Evolutionary conservation across 2,797 vertebrate species (phyloP).

Genomic region (Rousettus madagascariensis): DNA sequence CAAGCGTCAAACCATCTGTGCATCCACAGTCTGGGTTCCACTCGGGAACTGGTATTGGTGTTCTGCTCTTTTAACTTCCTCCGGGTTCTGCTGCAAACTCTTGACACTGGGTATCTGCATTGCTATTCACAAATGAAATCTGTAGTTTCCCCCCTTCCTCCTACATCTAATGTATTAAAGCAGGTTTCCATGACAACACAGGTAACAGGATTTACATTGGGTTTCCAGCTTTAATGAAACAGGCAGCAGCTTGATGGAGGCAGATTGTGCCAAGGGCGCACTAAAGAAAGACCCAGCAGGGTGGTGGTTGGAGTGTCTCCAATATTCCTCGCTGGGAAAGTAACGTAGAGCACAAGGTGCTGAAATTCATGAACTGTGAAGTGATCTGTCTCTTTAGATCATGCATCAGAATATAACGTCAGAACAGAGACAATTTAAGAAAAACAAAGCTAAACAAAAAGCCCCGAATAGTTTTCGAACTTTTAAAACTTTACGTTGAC

Average conservation of each 20-base stretch:
- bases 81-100: background rate
- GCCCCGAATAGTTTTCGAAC: background rate
- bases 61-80: background rate
- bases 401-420: background rate
- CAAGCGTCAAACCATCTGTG: background rate
- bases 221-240: background rate
- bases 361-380: background rate
- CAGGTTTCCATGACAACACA: constrained; percentile 1
- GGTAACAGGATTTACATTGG: background rate
- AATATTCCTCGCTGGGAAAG: background rate
- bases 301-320: background rate
- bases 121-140: background rate
- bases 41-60: background rate
- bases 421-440: background rate
- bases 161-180: background rate
- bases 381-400: background rate
- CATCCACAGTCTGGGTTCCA: background rate
- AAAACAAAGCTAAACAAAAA: background rate
- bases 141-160: background rate
- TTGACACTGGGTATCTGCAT: background rate
- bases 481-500: background rate
- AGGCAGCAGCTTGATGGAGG: background rate
- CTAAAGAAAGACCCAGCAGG: background rate
- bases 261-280: background rate
- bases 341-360: background rate